Base-by-base conservation (phyloP, 35 echinoderm and acorn worm species). In the Antedon bifida region DNA sequence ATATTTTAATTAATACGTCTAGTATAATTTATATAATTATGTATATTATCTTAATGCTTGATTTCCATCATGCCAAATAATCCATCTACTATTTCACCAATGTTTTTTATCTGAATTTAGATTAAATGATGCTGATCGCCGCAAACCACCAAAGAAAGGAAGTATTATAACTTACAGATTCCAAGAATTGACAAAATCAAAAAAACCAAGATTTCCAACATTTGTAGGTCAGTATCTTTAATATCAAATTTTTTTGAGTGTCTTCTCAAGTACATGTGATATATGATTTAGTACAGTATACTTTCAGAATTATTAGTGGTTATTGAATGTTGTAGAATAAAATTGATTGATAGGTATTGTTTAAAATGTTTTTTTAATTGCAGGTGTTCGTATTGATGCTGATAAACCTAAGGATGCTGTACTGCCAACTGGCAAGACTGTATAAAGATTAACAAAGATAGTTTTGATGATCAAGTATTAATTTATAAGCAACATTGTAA, bases 131-230 rank as follows among this genome's bases (percentile, higher is more conserved):
- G 38, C 11, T 30, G 75, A 85, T 16, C 75, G 84, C 38, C 77
- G 38, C 29, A 76, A 78, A 19, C 84, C 84, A 36, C 84, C 84
- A 0, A 85, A 85, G 84, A 85, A 85, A 77, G 84, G 84, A 29
- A 85, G 30, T 12, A 85, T 85, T 21, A 85, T 85, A 19, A 75
- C 74, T 2, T 85, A 85, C 30, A 75, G 39, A 30, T 85, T 85
- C 30, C 84, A 85, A 29, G 84, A 85, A 30, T 76, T 75, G 26
- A 85, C 56, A 10, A 85, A 85, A 5, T 31, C 29, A 19, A 35
- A 75, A 1, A 78, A 39, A n/a, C 84, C 84, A 11, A 35, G 84
- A 45, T 85, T 85, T 29, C 84, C 84, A 28, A 28, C 84, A 1
- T 85, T 73, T 78, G 35, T 85, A 31, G 84, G 84, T 82, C 46